These are phyloP conservation scores for Dendrolimus houi DNA, from an alignment of 2,888 invertebrate species.

Conservation along the genomic window DNA sequence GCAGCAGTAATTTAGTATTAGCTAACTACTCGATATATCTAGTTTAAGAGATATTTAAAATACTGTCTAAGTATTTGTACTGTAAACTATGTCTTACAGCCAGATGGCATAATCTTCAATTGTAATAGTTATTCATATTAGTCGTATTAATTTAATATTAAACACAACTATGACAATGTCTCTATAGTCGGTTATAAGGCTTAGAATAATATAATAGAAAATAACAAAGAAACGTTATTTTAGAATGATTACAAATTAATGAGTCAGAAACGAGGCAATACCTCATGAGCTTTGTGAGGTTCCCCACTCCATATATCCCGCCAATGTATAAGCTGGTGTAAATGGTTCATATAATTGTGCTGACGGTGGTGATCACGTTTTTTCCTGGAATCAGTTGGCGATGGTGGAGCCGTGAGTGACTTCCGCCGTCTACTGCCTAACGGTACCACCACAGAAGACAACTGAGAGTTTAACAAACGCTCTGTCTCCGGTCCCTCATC, in stretches of 20 bases:
- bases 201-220: slow-evolving; percentile 10
- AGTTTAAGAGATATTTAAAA: no score
- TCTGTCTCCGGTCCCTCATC: slow-evolving; percentile 66
- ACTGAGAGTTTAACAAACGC: slow-evolving; percentile 46
- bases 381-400: slow-evolving; percentile 65
- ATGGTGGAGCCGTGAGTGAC: slow-evolving; percentile 68
- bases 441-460: slow-evolving; percentile 41
- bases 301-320: slow-evolving; percentile 68
- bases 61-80: no score
- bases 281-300: slow-evolving; percentile 62
- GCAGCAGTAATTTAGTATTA: no score
- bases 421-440: slow-evolving; percentile 43
- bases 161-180: neutral
- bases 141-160: neutral
- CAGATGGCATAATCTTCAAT: no score
- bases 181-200: neutral
- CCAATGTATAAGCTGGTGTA: slow-evolving; percentile 67
- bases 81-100: no score
- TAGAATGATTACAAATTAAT: slow-evolving; percentile 16
- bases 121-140: no score
- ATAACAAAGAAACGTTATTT: slow-evolving; percentile 21
- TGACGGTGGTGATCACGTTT: slow-evolving; percentile 54
- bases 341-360: slow-evolving; percentile 65
- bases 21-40: no score
- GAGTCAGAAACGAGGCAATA: slow-evolving; percentile 18